Evolutionary conservation across 2,888 invertebrate species (phyloP), one percentile per base, ranked within the genome.

Genomic region (Heteromyza rotundicornis): DNA sequence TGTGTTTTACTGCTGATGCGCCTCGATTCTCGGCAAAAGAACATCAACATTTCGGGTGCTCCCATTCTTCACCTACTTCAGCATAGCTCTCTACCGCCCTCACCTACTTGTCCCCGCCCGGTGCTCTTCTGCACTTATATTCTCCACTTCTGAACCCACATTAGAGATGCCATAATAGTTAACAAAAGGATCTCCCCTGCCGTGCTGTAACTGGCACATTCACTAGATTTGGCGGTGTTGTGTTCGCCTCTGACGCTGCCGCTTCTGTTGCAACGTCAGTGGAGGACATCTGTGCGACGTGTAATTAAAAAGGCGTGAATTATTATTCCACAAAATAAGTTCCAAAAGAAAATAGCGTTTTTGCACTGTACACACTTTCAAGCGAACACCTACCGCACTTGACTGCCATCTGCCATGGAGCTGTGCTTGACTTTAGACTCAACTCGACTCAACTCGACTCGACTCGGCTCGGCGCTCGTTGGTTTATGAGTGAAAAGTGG

Each of bases 281-380:
- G 14, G 35, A 32, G 66, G 61, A 57, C 69, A 64, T 49, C 61
- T 58, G 58, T 47, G 60, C 55, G 62, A 67, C 66, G 61, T 66
- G 67, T 70, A 70, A 70, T 70, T 70, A 68, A 70, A 70, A 68
- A 65, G 68, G 70, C 68, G 70, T 70, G 67, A 70, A 70, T 67
- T 70, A 70, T 70, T 70, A 68, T 68, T 68, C 64, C 65, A 57
- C 50, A 64, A 69, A 68, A 68, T 65, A 66, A 67, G 67, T 67
- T 68, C 56, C 64, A 60, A 65, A 65, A 62, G 66, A 63, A 63
- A 68, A 60, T 55, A 10, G 44, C 57, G 32, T 40, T 14, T 57
- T 47, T 35, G 35, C 22, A 57, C 12, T 40, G 40, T n/a, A 3
- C 10, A 3, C 10, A 8, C 14, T 40, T 12, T 7, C n/a, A 3